phyloP scores from a whole-genome alignment of 2,113 vertebrate species.

The Alligator mississippiensis region DNA sequence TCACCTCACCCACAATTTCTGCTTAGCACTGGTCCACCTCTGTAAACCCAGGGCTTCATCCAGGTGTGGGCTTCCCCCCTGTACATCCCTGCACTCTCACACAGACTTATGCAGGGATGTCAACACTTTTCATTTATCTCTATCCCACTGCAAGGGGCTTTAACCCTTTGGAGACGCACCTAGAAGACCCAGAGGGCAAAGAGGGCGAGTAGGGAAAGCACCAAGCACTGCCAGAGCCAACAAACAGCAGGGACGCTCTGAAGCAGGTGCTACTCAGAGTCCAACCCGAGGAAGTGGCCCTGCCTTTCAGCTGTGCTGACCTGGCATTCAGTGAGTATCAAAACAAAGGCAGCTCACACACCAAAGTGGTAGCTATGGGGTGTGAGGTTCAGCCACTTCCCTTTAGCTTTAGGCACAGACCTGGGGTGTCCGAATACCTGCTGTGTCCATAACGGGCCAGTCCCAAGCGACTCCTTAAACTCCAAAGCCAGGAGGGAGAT shows the following conservation, averaged over 20 bases:
- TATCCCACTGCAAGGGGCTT: neutral
- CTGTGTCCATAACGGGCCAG: no score
- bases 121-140: slow-evolving; percentile 23
- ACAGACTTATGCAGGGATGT: neutral
- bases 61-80: neutral
- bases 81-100: neutral
- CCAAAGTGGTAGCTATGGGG: neutral
- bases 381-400: neutral
- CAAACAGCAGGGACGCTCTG: neutral
- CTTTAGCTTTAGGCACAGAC: neutral
- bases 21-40: neutral
- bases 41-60: neutral
- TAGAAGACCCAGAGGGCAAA: neutral
- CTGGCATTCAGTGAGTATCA: neutral
- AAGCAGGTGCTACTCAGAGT: neutral
- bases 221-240: neutral
- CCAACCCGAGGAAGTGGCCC: neutral
- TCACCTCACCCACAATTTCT: neutral
- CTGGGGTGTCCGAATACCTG: neutral
- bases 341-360: neutral
- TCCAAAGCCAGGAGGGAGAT: no score
- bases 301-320: neutral
- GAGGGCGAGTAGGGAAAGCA: neutral
- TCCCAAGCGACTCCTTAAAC: no score
- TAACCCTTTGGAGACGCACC: neutral